Base-by-base conservation (phyloP, 2,797 vertebrate genomes). In the Thripadectes ignobilis region DNA sequence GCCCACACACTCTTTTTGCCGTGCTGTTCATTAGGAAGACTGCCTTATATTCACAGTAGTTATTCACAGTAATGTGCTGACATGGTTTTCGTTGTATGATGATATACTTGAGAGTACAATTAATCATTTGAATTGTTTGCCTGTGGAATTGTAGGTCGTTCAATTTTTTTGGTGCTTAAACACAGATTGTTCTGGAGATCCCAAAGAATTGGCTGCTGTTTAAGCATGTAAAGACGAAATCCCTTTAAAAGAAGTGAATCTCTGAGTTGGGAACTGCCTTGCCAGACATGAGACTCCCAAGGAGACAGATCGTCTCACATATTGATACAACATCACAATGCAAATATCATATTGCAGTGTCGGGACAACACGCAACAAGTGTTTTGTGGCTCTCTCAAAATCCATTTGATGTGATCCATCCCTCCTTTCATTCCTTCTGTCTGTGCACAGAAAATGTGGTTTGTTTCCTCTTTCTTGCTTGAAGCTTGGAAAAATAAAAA, bases 151-250 rank as follows among this genome's bases (percentile, higher is more conserved):
- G 36, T 73, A 90, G 76, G 86, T 94, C 77, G 54, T 66, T 55
- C 30, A 85, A 74, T 46, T 93, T 96, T 96, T 97, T 93, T 74
- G 66, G 63, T 90, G 78, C 83, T 96, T 97, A 93, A 97, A 68
- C 88, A 90, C 62, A 7, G 83, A 68, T 94, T 95, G 76, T 59
- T 95, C 96, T 94, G 88, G 79, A 95, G 79, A 94, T 88, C 73
- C 82, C 59, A 72, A 88, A 90, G 91, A 95, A 94, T 23, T 96
- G 88, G 77, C 62, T 63, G 91, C 93, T 96, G 95, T 96, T 97
- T 95, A 94, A 63, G 78, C 3, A 2, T 3, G 58, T 58, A 78
- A 49, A 95, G 93, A 54, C 89, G 97, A 91, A 96, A 95, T 95
- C 76, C 62, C 54, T 97, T 97, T 96, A 93, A 95, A 97, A 97